Evolutionary conservation across 2,888 invertebrate genomes (phyloP).

Genomic region (Drosophila rubida): DNA sequence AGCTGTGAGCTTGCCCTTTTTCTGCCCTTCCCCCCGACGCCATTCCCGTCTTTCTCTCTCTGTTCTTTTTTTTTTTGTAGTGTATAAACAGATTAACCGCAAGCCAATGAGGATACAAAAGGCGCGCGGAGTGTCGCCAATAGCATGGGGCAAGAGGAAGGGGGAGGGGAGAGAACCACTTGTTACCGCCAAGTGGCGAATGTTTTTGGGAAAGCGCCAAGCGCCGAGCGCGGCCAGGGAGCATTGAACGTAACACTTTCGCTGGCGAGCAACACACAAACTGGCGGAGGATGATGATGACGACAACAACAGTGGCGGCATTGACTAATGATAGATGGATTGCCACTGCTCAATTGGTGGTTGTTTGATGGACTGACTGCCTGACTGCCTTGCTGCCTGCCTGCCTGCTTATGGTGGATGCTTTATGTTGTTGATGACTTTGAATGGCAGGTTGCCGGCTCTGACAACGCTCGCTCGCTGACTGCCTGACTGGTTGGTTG

Average conservation of each 20-base stretch:
- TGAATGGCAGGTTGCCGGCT: conserved; percentile 67
- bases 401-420: conserved; percentile 56
- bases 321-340: conserved; percentile 81
- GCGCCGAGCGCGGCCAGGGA: conserved; percentile 58
- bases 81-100: conserved; percentile 62
- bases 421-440: conserved; percentile 66
- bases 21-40: background rate
- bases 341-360: conserved; percentile 25
- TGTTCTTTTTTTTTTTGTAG: conserved; percentile 25
- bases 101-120: conserved; percentile 28
- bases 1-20: conserved; percentile 24
- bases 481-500: conserved; percentile 23
- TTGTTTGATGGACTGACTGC: conserved; percentile 34
- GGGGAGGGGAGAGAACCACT: no score
- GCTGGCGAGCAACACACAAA: conserved; percentile 33
- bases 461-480: conserved; percentile 17
- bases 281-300: conserved; percentile 46
- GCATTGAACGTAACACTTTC: conserved; percentile 79
- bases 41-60: conserved; percentile 10
- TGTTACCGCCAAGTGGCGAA: conserved; percentile 61
- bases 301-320: conserved; percentile 37
- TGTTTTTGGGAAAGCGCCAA: conserved; percentile 74
- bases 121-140: conserved; percentile 7
- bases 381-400: conserved; percentile 11
- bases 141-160: no score